phyloP scores from a whole-genome alignment of 2,797 vertebrate genomes.

The Clarias pachynema region DNA sequence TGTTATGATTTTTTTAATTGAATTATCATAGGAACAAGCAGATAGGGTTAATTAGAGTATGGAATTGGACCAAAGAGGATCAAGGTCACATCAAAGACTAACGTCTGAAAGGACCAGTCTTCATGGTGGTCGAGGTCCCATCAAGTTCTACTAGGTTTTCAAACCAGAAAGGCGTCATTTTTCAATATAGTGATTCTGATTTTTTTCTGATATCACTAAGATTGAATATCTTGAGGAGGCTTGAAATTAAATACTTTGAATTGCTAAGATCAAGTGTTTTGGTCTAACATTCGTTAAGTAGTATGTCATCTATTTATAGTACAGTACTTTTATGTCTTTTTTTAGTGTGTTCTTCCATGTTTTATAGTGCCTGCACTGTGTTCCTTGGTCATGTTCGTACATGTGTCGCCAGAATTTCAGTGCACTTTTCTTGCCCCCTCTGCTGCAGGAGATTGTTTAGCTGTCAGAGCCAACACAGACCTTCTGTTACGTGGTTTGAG shows the following conservation, averaged over 20 bases:
- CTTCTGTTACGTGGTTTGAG: conserved; percentile 66
- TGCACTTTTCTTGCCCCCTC: conserved; percentile 61
- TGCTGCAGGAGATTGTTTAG: conserved; percentile 62
- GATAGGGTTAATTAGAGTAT: background rate
- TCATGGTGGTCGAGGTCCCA: background rate
- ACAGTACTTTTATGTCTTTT: background rate
- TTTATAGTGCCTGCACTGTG: conserved; percentile 33
- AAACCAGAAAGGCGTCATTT: background rate
- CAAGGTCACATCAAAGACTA: background rate
- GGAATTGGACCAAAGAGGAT: background rate
- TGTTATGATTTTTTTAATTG: background rate
- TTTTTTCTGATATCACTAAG: background rate
- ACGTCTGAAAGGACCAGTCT: background rate
- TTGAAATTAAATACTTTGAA: background rate
- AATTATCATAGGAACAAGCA: background rate
- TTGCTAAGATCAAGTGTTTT: background rate
- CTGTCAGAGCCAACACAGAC: conserved; percentile 68
- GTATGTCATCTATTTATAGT: background rate
- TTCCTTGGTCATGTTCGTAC: conserved; percentile 39
- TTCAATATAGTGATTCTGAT: background rate
- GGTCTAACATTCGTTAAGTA: background rate
- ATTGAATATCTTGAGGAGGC: background rate
- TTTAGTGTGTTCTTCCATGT: conserved; percentile 4
- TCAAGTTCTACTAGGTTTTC: background rate
- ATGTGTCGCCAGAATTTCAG: conserved; percentile 59